Conservation (phyloP, 2,113 vertebrate genomes). For the Pelusios castaneus region DNA sequence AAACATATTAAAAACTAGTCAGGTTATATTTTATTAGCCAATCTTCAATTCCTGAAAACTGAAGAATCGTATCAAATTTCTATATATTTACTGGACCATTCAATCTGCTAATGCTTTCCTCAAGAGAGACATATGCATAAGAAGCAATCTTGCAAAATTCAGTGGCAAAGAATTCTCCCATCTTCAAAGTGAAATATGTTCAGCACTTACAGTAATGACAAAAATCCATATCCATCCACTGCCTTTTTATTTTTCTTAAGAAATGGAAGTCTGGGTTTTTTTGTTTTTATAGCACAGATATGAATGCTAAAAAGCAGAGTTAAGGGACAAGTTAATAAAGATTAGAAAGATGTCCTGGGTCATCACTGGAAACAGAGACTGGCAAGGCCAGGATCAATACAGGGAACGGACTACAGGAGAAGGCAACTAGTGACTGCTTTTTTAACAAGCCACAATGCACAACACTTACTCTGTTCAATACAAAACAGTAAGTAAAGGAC, state of each 20-base stretch:
- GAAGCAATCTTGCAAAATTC: not conserved
- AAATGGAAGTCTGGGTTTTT: not conserved
- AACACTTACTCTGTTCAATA: not conserved
- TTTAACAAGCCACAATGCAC: not conserved
- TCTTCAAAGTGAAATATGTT: fast-evolving
- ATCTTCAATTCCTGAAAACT: not conserved
- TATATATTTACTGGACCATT: not conserved
- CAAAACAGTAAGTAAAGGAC: not conserved
- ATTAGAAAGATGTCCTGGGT: not conserved
- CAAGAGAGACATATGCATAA: not conserved
- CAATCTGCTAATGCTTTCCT: not conserved
- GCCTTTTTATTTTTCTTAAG: not conserved
- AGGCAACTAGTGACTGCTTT: not conserved
- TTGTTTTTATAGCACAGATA: not conserved
- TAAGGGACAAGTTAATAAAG: not conserved
- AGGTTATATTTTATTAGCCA: not conserved
- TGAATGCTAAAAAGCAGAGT: not conserved
- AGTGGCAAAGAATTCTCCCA: not conserved
- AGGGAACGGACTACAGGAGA: not conserved
- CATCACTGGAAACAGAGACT: not conserved
- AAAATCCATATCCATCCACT: not conserved
- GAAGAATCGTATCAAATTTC: not conserved
- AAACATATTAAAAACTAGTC: not conserved
- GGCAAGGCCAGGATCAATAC: not conserved
- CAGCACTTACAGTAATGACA: not conserved